Evolutionary conservation across 2,797 vertebrate species (phyloP).

Genomic region (Sphaeramia orbicularis): DNA sequence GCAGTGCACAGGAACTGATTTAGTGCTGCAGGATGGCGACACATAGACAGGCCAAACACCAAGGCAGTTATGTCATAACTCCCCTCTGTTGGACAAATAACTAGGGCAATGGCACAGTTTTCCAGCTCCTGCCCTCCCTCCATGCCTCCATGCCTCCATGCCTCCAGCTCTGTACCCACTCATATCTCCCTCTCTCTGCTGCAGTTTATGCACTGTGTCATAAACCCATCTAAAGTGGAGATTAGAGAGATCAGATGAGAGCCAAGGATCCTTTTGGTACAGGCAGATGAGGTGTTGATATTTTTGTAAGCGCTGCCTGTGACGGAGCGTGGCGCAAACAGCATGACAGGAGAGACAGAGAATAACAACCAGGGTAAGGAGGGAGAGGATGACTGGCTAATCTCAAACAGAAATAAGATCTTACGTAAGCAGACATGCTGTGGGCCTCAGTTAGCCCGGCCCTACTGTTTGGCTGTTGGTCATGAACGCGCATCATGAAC

Average conservation of each 20-base stretch:
- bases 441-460: slow-evolving; percentile 67
- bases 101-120: slow-evolving; percentile 80
- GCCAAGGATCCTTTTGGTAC: slow-evolving; percentile 6
- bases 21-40: slow-evolving; percentile 57
- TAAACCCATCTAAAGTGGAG: slow-evolving; percentile 33
- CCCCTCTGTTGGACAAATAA: slow-evolving; percentile 70
- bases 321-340: slow-evolving; percentile 35
- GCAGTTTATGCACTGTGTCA: slow-evolving; percentile 43
- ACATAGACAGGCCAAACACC: slow-evolving; percentile 63
- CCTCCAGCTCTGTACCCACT: slow-evolving; percentile 34
- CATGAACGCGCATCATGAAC: slow-evolving; percentile 40
- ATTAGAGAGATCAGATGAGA: slow-evolving; percentile 32
- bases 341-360: slow-evolving; percentile 27
- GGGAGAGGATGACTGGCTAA: slow-evolving; percentile 74
- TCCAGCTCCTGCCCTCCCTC: slow-evolving; percentile 32
- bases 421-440: slow-evolving; percentile 79
- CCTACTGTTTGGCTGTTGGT: slow-evolving; percentile 59
- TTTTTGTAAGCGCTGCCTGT: slow-evolving; percentile 37
- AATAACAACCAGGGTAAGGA: slow-evolving; percentile 28
- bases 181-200: slow-evolving; percentile 19
- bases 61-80: slow-evolving; percentile 78
- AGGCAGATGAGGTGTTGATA: slow-evolving; percentile 42
- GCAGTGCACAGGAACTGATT: slow-evolving; percentile 58
- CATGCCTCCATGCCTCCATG: background rate
- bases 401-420: slow-evolving; percentile 83